A percentile compares a stretch with the other conserved stretches of the same genome.
phyloP scores from a whole-genome alignment of 1,140 invertebrate genomes.

The Trachymyrmex cornetzi region DNA sequence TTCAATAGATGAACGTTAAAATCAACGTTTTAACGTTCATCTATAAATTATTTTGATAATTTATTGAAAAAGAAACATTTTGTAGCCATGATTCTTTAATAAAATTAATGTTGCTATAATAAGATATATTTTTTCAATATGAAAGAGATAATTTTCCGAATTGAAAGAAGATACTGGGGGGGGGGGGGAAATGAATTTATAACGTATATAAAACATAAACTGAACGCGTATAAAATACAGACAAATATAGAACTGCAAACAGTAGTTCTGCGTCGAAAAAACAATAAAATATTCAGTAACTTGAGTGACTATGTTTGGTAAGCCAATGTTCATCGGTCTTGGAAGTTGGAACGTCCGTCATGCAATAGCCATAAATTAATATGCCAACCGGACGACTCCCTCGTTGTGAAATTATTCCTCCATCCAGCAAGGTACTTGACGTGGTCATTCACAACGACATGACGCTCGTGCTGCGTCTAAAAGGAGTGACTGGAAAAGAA shows the following conservation, averaged over 20 bases:
- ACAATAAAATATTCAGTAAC: slow-evolving; percentile 56
- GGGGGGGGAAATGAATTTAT: not conserved
- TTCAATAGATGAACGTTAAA: not conserved
- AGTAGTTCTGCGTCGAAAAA: not conserved
- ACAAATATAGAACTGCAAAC: not conserved
- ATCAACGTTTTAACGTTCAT: not conserved
- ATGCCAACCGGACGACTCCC: slow-evolving; percentile 65
- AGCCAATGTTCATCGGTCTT: slow-evolving; percentile 54
- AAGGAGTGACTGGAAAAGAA: not conserved
- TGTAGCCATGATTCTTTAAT: too few species aligned
- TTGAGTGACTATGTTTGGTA: not conserved
- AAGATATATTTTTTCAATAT: not conserved
- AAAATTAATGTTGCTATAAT: too few species aligned
- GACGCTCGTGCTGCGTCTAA: slow-evolving; percentile 25
- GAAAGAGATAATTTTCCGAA: not conserved
- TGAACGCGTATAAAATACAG: not conserved
- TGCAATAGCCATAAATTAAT: slow-evolving; percentile 76
- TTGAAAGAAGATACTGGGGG: not conserved
- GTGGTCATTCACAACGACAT: slow-evolving; percentile 54
- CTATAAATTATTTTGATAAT: not conserved
- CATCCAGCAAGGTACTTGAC: slow-evolving; percentile 47
- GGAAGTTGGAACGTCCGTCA: slow-evolving; percentile 61
- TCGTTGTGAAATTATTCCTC: slow-evolving; percentile 74
- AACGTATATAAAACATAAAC: not conserved
- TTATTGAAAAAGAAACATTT: not conserved